Evolutionary conservation across 2,797 vertebrate genomes (phyloP).

Genomic region (Podargus strigoides): DNA sequence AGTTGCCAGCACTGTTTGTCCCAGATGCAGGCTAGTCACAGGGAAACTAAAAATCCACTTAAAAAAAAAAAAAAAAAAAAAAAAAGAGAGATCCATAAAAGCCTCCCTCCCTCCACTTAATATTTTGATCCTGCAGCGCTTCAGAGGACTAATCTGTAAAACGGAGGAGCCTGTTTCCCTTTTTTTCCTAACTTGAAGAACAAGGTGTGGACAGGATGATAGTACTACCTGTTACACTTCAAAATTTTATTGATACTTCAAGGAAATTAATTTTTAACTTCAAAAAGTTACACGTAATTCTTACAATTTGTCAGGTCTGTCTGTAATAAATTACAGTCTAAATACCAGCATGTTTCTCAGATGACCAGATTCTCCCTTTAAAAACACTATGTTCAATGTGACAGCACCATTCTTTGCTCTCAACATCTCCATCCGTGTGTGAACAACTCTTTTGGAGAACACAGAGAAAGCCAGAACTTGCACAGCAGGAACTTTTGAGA

Average conservation of each 20-base stretch:
- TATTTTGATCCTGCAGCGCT: neutral
- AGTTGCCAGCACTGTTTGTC: neutral
- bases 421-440: neutral
- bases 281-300: neutral
- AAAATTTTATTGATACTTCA: neutral
- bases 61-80: too few relatives aligned
- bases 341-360: neutral
- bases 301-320: neutral
- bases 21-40: neutral
- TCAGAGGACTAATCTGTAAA: neutral
- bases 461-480: neutral
- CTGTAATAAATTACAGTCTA: neutral
- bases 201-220: neutral
- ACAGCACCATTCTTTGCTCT: neutral
- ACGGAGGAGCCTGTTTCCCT: neutral
- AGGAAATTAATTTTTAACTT: neutral
- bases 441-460: neutral
- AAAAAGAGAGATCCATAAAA: neutral
- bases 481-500: neutral
- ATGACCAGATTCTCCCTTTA: neutral
- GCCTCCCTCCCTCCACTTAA: neutral
- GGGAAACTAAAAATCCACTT: neutral
- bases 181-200: neutral
- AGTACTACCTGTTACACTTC: neutral
- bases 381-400: neutral